Evolutionary conservation across 1,140 invertebrate genomes (phyloP), one percentile per base, ranked within the genome.

Genomic region (Drosophila biarmipes): DNA sequence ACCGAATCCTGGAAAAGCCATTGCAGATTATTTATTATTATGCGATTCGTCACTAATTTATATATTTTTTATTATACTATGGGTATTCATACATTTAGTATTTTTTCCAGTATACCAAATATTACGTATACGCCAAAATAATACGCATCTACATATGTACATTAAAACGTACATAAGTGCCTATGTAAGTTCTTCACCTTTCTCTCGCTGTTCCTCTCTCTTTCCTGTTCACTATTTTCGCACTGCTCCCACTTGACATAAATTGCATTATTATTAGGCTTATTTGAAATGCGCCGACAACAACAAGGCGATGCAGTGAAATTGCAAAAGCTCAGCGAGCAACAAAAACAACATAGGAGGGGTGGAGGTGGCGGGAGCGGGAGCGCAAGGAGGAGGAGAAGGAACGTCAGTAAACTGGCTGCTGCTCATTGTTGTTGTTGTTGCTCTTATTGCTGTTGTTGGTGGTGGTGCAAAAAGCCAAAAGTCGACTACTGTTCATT

Each of bases 261-360:
- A 86, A 86, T 86, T 86, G 82, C 82, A 86, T 87, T 86, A 86
- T 89, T 86, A 89, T 86, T 86, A 86, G 82, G 74, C 82, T 87
- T 82, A 86, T 86, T 86, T 86, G 82, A 86, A 82, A 86, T 86
- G 82, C 81, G 82, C 81, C 80, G 81, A 71, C 62, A 56, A 69
- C 56, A 58, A 61, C 12, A 61, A 86, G 74, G 54, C 67, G 74
- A 64, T 71, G 82, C 81, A 86, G 78, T 81, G 82, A 87, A 87
- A 86, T 81, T 87, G 82, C 81, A 81, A 81, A 85, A 71, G 73
- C 73, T 69, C 59, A 58, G 42, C 51, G 42, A 29, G 71, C 11
- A 57, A 58, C 61, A 74, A 49, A 54, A 58, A 73, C 37, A 72
- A 42, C 31, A 72, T 61, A 46, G 38, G 21, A 11, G n/a, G 6